Percentiles rank a stretch among this genome's conserved stretches.
Evolutionary conservation across 2,797 vertebrate species (phyloP).

Genomic region (Pseudochromis fuscus): DNA sequence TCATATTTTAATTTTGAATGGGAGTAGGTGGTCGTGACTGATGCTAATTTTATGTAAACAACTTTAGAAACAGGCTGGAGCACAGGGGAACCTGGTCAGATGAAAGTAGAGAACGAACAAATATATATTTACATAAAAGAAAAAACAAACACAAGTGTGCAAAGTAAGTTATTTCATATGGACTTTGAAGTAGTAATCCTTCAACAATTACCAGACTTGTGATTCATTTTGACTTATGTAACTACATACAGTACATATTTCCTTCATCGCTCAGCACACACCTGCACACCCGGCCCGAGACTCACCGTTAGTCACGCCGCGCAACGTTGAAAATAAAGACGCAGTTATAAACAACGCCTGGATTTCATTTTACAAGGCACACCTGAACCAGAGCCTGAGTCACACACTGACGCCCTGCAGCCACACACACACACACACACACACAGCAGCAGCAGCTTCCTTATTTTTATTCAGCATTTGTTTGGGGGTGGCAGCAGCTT

Average conservation of each 20-base stretch:
- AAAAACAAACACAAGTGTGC: too few relatives aligned
- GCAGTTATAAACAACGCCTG: slow-evolving; percentile 25
- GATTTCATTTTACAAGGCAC: slow-evolving; percentile 48
- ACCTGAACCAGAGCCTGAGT: slow-evolving; percentile 65
- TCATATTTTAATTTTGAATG: too few relatives aligned
- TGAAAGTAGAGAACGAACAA: too few relatives aligned
- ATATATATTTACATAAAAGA: too few relatives aligned
- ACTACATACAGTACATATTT: too few relatives aligned
- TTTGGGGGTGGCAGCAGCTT: background rate
- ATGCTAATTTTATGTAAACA: too few relatives aligned
- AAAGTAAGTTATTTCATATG: too few relatives aligned
- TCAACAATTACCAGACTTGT: too few relatives aligned
- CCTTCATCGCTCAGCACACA: slow-evolving; percentile 11
- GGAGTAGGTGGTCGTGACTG: background rate
- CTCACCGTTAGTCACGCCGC: slow-evolving; percentile 47
- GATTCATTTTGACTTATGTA: too few relatives aligned
- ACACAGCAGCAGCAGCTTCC: background rate
- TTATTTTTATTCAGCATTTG: background rate
- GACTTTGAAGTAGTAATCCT: too few relatives aligned
- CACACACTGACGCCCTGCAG: slow-evolving; percentile 35
- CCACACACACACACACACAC: slow-evolving; percentile 23
- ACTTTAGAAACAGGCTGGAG: too few relatives aligned
- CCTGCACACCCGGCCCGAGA: slow-evolving; percentile 33
- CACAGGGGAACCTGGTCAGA: too few relatives aligned
- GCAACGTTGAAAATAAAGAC: slow-evolving; percentile 14